Percentiles rank a stretch among this genome's conserved stretches.
Conservation (phyloP, 2,888 invertebrate genomes). For the Caradrina kadenii region DNA sequence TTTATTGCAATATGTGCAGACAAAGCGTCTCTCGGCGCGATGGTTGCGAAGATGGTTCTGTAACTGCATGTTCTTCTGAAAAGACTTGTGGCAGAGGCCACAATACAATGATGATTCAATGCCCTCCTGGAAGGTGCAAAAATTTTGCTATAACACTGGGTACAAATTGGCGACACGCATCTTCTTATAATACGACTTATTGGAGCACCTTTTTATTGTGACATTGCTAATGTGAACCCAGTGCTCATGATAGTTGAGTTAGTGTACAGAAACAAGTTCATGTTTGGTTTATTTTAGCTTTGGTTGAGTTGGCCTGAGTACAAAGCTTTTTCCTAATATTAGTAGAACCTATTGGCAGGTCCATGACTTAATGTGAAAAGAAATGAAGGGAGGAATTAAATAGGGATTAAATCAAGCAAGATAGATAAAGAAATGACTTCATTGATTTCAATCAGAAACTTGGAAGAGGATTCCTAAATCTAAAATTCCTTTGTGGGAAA, state of each 20-base stretch:
- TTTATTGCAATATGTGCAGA: conserved; percentile 89
- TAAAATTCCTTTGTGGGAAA: neutral
- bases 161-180: neutral
- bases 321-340: neutral
- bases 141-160: conserved; percentile 23
- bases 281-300: neutral
- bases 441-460: neutral
- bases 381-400: neutral
- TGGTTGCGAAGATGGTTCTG: conserved; percentile 88
- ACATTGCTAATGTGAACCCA: conserved; percentile 24
- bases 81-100: conserved; percentile 87
- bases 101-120: conserved; percentile 79
- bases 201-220: neutral
- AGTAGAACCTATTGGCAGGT: too few relatives aligned
- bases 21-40: conserved; percentile 87
- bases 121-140: conserved; percentile 73
- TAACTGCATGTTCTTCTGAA: conserved; percentile 86
- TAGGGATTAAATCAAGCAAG: too few relatives aligned
- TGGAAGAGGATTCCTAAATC: neutral
- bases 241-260: neutral
- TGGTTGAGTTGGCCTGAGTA: neutral
- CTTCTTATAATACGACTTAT: neutral
- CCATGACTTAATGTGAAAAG: neutral
- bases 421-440: neutral
- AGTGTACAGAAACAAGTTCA: neutral